Evolutionary conservation across 2,113 vertebrate species (phyloP), one percentile per base, ranked within the genome.

Genomic region (Talpa occidentalis): DNA sequence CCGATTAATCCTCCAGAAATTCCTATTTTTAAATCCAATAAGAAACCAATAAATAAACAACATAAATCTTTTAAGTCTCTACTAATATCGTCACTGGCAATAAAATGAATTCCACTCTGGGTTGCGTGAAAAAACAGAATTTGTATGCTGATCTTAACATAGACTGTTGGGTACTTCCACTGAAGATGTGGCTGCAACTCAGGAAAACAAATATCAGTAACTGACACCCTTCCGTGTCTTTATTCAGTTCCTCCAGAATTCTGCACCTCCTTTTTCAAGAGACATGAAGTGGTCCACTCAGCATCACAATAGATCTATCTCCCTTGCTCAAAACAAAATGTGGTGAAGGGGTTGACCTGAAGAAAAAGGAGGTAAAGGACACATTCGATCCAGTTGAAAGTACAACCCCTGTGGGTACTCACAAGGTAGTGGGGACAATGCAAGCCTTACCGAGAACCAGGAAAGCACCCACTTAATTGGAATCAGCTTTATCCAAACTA

Each of bases 101-200:
- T 56, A 96, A 92, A 94, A n/a, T n/a, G 26, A 4, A 88, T 97
- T 97, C 22, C 26, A 56, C 94, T 60, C 56, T 77, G 82, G 52
- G 40, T 21, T 92, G 60, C 37, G 70, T 87, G 56, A 90, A 93
- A 56, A 96, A 69, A 22, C 14, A 37, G 52, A 94, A 96, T 80
- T 22, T 80, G 70, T 24, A 64, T 32, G 94, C 90, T 92, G 44
- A 70, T 82, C 44, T 87, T 90, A 67, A 87, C 40, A 56, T 1
- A 85, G 62, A 59, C 28, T 93, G 54, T 5, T 81, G 60, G 42
- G 35, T 56, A 30, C 14, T 94, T 84, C 35, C 22, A 80, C 60
- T 22, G 32, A 89, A 67, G 44, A 66, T 26, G 91, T 14, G 59
- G 76, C 9, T 69, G 62, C 14, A 88, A 84, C 54, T 70, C 82